These are phyloP conservation scores for Ornithoptera alexandrae DNA, from an alignment of 2,888 invertebrate species.

Conservation along the genomic window DNA sequence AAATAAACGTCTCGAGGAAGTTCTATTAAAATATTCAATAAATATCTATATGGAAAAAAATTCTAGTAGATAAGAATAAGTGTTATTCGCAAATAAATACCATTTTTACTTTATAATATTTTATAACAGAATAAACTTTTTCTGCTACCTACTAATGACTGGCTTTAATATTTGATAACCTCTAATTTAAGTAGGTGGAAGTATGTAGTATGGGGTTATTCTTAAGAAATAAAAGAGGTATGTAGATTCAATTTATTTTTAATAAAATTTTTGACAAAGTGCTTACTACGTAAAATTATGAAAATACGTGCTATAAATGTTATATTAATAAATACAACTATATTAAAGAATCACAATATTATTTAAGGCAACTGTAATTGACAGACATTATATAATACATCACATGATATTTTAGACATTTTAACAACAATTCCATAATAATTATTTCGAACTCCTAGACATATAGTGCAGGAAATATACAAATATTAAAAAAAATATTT, in stretches of 20 bases:
- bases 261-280: slow-evolving; percentile 34
- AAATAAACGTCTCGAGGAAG: not conserved
- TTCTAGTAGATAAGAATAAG: too few relatives aligned
- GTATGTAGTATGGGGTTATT: not conserved
- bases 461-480: slow-evolving; percentile 4
- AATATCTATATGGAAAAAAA: not conserved
- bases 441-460: not conserved
- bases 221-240: not conserved
- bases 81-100: too few relatives aligned
- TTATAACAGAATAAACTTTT: too few relatives aligned
- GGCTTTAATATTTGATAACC: too few relatives aligned
- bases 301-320: slow-evolving; percentile 42
- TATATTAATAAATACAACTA: slow-evolving; percentile 56
- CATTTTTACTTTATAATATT: too few relatives aligned
- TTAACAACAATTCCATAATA: not conserved
- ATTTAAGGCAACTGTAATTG: slow-evolving; percentile 52
- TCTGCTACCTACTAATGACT: too few relatives aligned
- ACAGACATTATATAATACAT: slow-evolving; percentile 16
- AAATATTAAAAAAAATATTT: not conserved
- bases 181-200: not conserved
- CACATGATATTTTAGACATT: not conserved
- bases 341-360: slow-evolving; percentile 60
- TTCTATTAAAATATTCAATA: not conserved
- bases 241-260: slow-evolving; percentile 19
- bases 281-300: slow-evolving; percentile 39